Conservation (phyloP, 2,113 vertebrate genomes). For the Leptobrachium leishanense region DNA sequence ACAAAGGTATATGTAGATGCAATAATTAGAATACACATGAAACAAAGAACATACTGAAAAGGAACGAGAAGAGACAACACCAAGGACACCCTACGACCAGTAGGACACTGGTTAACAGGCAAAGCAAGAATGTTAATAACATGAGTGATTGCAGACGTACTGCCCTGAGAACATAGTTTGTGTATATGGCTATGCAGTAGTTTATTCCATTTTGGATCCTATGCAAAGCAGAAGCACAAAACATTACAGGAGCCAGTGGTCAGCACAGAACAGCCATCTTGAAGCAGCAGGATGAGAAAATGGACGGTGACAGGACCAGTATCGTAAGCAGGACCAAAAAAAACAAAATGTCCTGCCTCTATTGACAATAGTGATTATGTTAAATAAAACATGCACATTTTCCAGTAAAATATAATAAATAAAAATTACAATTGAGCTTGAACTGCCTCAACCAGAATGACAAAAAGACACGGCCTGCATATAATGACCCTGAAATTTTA, state of each 20-base stretch:
- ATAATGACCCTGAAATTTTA: too few species aligned
- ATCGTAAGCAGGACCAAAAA: neutral
- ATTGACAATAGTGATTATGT: too few species aligned
- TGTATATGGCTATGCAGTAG: neutral
- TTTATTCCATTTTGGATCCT: neutral
- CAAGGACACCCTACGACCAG: neutral
- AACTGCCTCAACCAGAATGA: too few species aligned
- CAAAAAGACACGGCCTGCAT: too few species aligned
- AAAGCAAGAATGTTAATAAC: conserved; percentile 15
- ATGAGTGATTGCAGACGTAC: neutral
- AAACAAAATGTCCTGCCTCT: too few species aligned
- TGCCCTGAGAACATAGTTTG: neutral
- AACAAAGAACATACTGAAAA: neutral
- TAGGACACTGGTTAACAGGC: neutral
- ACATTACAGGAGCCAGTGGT: neutral
- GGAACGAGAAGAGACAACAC: neutral
- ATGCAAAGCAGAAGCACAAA: conserved; percentile 30
- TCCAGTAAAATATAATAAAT: too few species aligned
- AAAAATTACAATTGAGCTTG: too few species aligned
- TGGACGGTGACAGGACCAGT: neutral
- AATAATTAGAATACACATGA: neutral
- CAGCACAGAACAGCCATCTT: neutral
- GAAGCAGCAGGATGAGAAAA: conserved; percentile 1
- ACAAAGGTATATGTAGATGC: neutral
- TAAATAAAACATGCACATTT: too few species aligned